Evolutionary conservation across 2,797 vertebrate genomes (phyloP), one percentile per base, ranked within the genome.

Genomic region (Melanotaenia maccullochi): DNA sequence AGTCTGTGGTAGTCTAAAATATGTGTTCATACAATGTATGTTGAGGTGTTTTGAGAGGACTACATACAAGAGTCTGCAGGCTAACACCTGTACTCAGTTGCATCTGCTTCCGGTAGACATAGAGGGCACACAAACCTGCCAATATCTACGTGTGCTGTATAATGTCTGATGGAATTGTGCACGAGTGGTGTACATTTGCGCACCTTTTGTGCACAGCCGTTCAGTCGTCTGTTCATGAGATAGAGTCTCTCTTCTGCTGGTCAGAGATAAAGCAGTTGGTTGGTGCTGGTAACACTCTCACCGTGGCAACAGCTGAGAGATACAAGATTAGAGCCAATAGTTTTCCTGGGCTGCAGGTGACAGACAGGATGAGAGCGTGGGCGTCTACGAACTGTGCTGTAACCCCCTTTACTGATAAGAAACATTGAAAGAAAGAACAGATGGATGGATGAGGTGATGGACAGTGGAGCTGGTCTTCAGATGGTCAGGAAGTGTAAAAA

Each of bases 271-370:
- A 89, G 84, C 88, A 69, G 73, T 78, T 73, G 83, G 88, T 85
- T 72, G 79, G 81, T 16, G 30, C 60, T 72, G 72, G 79, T 86
- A 80, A 87, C 68, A 59, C 79, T 85, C 88, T 85, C 84, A 81
- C 79, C 6, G 73, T 78, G 79, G 90, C 85, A 86, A 84, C 82
- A 81, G 87, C 81, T 86, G 78, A 89, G 78, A 87, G 88, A 92
- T 92, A 89, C 88, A 90, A 91, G 92, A 92, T 93, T 88, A 91
- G 78, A 85, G 79, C 63, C 86, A 78, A 65, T 84, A 67, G 79
- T 83, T 73, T 71, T 74, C 40, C 38, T 68, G 76, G 68, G 77
- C 84, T 24, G 52, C 78, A 84, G 87, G 80, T 89, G 89, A 89
- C 77, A 71, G 66, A 79, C 76, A 64, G 71, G 68, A 79, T 51